Evolutionary conservation across 1,140 invertebrate genomes (phyloP).

Genomic region (Bicyclus anynana): DNA sequence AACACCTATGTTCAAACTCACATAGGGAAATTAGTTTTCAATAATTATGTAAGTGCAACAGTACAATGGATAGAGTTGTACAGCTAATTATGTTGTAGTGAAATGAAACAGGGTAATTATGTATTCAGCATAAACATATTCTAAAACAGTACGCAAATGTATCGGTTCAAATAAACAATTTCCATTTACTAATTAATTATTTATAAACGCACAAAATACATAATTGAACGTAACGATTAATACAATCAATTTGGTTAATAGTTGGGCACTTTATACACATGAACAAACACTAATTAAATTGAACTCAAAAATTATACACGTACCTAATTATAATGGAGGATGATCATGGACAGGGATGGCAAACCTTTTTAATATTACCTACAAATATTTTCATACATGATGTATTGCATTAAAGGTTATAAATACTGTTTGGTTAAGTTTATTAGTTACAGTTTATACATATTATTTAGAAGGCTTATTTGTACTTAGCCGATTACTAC

Average conservation of each 20-base stretch:
- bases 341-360: too few relatives aligned
- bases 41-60: neutral
- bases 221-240: constrained; percentile 19
- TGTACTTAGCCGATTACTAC: too few relatives aligned
- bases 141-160: neutral
- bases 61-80: neutral
- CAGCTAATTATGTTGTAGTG: neutral
- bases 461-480: too few relatives aligned
- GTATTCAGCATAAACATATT: neutral
- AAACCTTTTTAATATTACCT: too few relatives aligned
- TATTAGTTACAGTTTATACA: too few relatives aligned
- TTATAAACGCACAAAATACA: constrained; percentile 14
- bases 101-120: neutral
- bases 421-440: too few relatives aligned
- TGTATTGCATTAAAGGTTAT: too few relatives aligned
- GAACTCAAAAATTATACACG: constrained; percentile 16
- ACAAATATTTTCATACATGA: too few relatives aligned
- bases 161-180: constrained; percentile 12
- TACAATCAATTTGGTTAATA: constrained; percentile 20
- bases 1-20: too few relatives aligned
- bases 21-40: too few relatives aligned
- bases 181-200: constrained; percentile 13
- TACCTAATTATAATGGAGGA: constrained; percentile 6
- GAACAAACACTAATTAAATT: constrained; percentile 21
- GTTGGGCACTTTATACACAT: constrained; percentile 5